phyloP scores from a whole-genome alignment of 2,888 invertebrate genomes.

The Agriotes lineatus region DNA sequence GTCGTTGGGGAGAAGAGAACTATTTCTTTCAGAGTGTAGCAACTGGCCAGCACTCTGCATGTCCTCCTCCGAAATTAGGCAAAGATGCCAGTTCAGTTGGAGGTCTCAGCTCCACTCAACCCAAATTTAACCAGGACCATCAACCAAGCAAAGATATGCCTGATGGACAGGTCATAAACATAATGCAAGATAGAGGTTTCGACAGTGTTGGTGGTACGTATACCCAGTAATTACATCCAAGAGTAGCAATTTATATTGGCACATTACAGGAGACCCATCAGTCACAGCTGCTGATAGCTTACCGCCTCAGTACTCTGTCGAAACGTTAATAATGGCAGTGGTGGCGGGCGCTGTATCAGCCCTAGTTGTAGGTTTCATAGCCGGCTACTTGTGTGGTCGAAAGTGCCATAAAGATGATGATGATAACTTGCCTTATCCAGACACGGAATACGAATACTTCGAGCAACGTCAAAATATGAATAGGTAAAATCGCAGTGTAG shows the following conservation, averaged over 20 bases:
- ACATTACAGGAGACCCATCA: constrained; percentile 73
- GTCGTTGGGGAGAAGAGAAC: constrained; percentile 83
- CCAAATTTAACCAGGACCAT: constrained; percentile 76
- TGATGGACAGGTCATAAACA: constrained; percentile 86
- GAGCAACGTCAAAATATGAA: constrained; percentile 94
- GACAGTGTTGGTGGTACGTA: constrained; percentile 69
- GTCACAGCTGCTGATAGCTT: constrained; percentile 85
- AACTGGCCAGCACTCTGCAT: constrained; percentile 69
- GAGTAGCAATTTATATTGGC: no score
- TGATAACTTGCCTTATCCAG: constrained; percentile 92
- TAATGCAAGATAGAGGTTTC: constrained; percentile 84
- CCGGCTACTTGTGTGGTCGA: constrained; percentile 91
- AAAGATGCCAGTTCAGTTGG: constrained; percentile 80
- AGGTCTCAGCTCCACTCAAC: constrained; percentile 77
- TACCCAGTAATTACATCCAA: neutral
- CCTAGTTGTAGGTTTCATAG: constrained; percentile 89
- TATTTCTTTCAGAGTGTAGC: constrained; percentile 90
- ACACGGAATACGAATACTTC: constrained; percentile 94
- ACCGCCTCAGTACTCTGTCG: constrained; percentile 88
- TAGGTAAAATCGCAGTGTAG: constrained; percentile 70
- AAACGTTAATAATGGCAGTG: constrained; percentile 90
- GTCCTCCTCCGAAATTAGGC: constrained; percentile 68
- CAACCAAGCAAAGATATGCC: constrained; percentile 73
- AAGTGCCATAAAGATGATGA: constrained; percentile 94
- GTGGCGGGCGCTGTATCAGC: constrained; percentile 92